phyloP scores from a whole-genome alignment of 2,888 invertebrate species.

The Iphiclides podalirius region DNA sequence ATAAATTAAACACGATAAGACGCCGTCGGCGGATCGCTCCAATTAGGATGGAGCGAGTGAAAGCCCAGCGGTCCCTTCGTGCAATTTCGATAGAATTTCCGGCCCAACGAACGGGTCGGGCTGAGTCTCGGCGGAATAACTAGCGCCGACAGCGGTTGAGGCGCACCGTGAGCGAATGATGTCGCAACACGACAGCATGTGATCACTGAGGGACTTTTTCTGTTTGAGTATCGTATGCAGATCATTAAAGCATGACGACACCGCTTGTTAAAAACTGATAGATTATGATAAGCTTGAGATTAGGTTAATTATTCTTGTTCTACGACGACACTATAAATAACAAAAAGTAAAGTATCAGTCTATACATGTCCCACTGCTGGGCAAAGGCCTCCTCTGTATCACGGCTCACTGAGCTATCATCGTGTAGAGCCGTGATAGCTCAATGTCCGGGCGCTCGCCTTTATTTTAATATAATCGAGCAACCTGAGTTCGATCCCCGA shows the following conservation, averaged over 20 bases:
- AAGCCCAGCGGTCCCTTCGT: slow-evolving; percentile 27
- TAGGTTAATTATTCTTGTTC: too few species aligned
- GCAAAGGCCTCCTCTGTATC: too few species aligned
- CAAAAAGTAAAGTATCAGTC: too few species aligned
- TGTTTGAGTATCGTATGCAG: neutral
- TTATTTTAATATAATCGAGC: too few species aligned
- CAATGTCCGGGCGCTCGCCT: too few species aligned
- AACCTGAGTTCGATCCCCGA: too few species aligned
- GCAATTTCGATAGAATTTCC: slow-evolving; percentile 15
- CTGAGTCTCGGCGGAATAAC: neutral
- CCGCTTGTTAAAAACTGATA: too few species aligned
- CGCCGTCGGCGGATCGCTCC: slow-evolving; percentile 51
- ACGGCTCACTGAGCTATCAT: too few species aligned
- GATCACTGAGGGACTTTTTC: neutral
- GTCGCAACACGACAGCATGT: neutral
- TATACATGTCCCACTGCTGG: too few species aligned
- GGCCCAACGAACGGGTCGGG: slow-evolving; percentile 4
- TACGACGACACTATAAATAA: too few species aligned
- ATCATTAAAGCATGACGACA: neutral
- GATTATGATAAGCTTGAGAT: too few species aligned
- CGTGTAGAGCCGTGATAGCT: too few species aligned
- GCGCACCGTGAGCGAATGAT: neutral
- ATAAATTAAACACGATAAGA: slow-evolving; percentile 63
- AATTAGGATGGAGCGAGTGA: slow-evolving; percentile 42
- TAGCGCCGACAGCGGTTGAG: neutral